Conservation (phyloP, 1,140 invertebrate species). For the Procambarus clarkii region DNA sequence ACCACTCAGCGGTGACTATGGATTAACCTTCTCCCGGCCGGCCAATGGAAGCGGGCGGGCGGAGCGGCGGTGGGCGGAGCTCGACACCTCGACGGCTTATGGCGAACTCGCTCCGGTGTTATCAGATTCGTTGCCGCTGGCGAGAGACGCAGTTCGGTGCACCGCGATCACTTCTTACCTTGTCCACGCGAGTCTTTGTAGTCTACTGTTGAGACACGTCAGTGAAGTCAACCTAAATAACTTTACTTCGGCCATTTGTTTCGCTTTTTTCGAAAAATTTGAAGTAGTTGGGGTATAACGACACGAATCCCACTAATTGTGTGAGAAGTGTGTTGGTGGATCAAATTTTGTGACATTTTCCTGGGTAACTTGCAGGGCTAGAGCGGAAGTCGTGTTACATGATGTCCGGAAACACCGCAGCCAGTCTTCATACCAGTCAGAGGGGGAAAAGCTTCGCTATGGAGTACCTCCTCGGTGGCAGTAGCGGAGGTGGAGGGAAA, state of each 20-base stretch:
- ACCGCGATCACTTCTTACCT: background rate
- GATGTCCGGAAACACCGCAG: slow-evolving; percentile 64
- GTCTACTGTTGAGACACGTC: background rate
- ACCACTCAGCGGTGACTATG: slow-evolving; percentile 12
- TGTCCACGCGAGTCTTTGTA: slow-evolving; percentile 4
- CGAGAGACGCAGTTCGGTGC: slow-evolving; percentile 35
- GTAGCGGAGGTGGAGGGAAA: slow-evolving; percentile 16
- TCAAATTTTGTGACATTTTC: background rate
- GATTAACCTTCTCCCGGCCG: slow-evolving; percentile 5
- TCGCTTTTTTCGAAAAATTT: background rate
- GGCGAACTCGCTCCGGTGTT: slow-evolving; percentile 35
- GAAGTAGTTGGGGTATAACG: background rate
- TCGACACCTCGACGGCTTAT: slow-evolving; percentile 55
- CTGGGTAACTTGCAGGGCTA: background rate
- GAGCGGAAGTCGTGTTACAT: background rate
- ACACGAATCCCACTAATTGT: background rate
- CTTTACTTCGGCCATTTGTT: background rate
- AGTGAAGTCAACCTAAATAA: background rate
- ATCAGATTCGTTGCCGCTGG: slow-evolving; percentile 66
- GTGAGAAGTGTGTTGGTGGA: slow-evolving; percentile 34
- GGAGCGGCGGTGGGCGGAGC: slow-evolving; percentile 42
- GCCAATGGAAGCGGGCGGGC: slow-evolving; percentile 41
- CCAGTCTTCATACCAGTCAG: slow-evolving; percentile 45
- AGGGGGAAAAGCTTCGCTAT: slow-evolving; percentile 65
- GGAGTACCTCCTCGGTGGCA: slow-evolving; percentile 55